Conservation (phyloP, 1,140 invertebrate species). For the Scaptodrosophila lebanonensis region DNA sequence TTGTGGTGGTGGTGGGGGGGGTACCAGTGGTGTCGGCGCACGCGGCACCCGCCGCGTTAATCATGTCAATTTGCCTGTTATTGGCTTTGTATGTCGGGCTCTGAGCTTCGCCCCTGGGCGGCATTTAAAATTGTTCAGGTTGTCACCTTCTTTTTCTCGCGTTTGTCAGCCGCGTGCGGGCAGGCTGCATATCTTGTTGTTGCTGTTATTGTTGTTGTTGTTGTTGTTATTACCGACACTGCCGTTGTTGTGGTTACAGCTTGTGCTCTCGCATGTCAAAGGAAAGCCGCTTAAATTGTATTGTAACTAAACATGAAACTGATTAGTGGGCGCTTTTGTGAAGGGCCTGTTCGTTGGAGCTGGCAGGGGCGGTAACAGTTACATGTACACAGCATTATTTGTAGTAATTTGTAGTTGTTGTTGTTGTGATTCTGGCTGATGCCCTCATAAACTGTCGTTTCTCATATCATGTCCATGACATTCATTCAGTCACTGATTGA, state of each 20-base stretch:
- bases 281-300: not conserved
- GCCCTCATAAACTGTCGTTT: too few relatives aligned
- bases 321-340: too few relatives aligned
- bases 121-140: not conserved
- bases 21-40: not conserved
- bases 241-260: slow-evolving; percentile 1
- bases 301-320: too few relatives aligned
- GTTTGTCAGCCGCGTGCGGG: not conserved
- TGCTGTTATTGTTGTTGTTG: not conserved
- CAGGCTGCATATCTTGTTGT: too few relatives aligned
- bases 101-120: not conserved
- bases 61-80: slow-evolving; percentile 32
- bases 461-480: too few relatives aligned
- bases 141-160: not conserved
- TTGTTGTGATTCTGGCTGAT: too few relatives aligned
- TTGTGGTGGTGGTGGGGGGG: too few relatives aligned
- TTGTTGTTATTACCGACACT: not conserved
- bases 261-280: not conserved
- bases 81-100: not conserved
- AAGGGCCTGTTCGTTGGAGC: too few relatives aligned
- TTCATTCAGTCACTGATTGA: too few relatives aligned
- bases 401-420: too few relatives aligned
- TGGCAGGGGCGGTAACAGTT: too few relatives aligned
- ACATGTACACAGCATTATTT: too few relatives aligned
- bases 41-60: slow-evolving; percentile 30